Evolutionary conservation across 2,888 invertebrate genomes (phyloP).

Genomic region (Mimas tiliae): DNA sequence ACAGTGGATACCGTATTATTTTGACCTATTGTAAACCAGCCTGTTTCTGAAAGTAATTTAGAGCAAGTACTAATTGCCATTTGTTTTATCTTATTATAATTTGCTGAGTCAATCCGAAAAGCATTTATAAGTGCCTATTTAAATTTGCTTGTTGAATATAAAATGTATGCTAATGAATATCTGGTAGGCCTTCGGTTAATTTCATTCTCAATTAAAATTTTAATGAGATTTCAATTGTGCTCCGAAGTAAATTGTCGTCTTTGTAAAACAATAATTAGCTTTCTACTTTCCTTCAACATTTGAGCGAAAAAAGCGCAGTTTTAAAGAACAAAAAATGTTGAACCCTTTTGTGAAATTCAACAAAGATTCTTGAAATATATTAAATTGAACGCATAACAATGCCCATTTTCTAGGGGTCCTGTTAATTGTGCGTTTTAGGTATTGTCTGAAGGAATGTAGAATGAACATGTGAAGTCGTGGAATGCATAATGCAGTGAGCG

Average conservation of each 20-base stretch:
- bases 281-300: slow-evolving; percentile 28
- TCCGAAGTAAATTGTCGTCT: slow-evolving; percentile 28
- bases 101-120: not conserved
- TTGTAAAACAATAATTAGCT: slow-evolving; percentile 35
- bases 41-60: not conserved
- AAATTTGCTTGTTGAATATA: slow-evolving; percentile 17
- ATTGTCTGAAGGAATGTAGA: slow-evolving; percentile 33
- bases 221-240: slow-evolving; percentile 30
- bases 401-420: slow-evolving; percentile 52
- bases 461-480: not conserved
- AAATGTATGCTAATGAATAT: slow-evolving; percentile 22
- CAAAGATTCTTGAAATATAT: slow-evolving; percentile 60
- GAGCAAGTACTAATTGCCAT: not conserved
- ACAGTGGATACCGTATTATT: too few relatives aligned
- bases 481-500: slow-evolving; percentile 13
- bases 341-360: slow-evolving; percentile 58
- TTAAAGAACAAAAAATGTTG: slow-evolving; percentile 42
- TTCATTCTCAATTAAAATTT: slow-evolving; percentile 30
- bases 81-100: slow-evolving; percentile 1
- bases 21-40: too few relatives aligned
- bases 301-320: slow-evolving; percentile 30
- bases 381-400: slow-evolving; percentile 58
- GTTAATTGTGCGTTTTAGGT: slow-evolving; percentile 49
- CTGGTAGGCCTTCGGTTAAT: slow-evolving; percentile 24
- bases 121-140: slow-evolving; percentile 8